Conservation (phyloP, 2,113 vertebrate species). For the Notechis scutatus region DNA sequence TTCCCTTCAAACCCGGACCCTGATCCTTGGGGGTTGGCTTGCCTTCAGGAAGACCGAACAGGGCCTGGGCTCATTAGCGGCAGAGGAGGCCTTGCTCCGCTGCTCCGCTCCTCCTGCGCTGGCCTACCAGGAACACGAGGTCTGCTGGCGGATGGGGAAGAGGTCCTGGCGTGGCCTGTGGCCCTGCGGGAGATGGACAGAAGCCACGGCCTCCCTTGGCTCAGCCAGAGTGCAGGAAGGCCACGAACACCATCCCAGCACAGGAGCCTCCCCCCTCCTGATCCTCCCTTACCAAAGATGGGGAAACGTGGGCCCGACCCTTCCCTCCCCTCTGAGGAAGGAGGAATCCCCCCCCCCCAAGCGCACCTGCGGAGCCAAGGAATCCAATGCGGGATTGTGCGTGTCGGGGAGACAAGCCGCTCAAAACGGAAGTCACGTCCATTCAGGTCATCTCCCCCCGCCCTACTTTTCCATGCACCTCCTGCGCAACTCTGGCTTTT, state of each 20-base stretch:
- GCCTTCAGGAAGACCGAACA: not conserved
- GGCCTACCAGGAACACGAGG: not conserved
- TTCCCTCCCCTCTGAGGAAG: not conserved
- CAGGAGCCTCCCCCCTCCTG: not conserved
- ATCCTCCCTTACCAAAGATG: not conserved
- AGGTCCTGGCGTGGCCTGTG: not conserved
- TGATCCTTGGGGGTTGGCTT: not conserved
- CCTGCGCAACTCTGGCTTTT: not conserved
- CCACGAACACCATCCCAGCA: not conserved
- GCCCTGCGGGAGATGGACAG: not conserved
- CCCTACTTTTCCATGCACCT: not conserved
- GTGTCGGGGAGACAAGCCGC: not conserved
- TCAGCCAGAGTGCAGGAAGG: not conserved
- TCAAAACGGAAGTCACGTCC: not conserved
- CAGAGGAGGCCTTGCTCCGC: not conserved
- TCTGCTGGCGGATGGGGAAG: not conserved
- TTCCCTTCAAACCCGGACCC: not conserved
- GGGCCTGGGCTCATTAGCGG: not conserved
- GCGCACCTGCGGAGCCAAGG: not conserved
- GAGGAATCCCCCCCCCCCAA: not conserved
- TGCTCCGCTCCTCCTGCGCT: accelerated
- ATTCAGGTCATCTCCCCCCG: not conserved
- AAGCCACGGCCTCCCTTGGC: not conserved
- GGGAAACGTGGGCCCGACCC: not conserved
- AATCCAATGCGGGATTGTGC: not conserved